Conservation (phyloP, 2,113 vertebrate genomes). For the Varanus komodoensis region DNA sequence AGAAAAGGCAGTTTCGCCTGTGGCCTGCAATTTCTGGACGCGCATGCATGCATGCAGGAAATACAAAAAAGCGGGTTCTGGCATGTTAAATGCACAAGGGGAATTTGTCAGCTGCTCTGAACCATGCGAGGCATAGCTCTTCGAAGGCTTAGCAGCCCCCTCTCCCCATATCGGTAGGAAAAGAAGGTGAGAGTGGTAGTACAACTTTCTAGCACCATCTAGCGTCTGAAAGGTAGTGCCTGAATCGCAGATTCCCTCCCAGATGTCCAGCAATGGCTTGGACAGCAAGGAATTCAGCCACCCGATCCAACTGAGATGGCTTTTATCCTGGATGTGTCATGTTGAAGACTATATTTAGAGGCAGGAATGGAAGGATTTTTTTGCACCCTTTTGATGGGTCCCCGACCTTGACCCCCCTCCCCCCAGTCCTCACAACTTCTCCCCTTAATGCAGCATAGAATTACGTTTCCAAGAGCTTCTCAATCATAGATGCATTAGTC, state of each 20-base stretch:
- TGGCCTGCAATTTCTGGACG: neutral
- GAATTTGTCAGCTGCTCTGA: neutral
- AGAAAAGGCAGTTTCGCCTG: neutral
- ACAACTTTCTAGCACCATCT: constrained; percentile 63
- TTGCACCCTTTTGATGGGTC: too few relatives aligned
- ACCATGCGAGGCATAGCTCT: neutral
- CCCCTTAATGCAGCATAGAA: neutral
- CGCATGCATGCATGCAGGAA: too few relatives aligned
- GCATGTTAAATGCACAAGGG: neutral
- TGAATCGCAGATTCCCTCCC: neutral
- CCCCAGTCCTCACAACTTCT: neutral
- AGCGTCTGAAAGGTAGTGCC: constrained; percentile 35
- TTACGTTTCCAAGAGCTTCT: neutral
- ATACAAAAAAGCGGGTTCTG: neutral
- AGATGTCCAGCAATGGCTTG: neutral
- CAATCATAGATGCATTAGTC: neutral
- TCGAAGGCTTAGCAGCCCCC: neutral
- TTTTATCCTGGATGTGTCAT: neutral
- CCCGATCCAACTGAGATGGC: neutral
- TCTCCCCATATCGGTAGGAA: too few relatives aligned
- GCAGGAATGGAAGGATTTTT: neutral
- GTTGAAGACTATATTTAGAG: neutral
- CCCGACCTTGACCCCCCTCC: neutral
- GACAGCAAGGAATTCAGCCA: neutral
- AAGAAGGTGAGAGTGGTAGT: neutral